Base-by-base conservation (phyloP, 2,888 invertebrate species). In the Biston stratarius region DNA sequence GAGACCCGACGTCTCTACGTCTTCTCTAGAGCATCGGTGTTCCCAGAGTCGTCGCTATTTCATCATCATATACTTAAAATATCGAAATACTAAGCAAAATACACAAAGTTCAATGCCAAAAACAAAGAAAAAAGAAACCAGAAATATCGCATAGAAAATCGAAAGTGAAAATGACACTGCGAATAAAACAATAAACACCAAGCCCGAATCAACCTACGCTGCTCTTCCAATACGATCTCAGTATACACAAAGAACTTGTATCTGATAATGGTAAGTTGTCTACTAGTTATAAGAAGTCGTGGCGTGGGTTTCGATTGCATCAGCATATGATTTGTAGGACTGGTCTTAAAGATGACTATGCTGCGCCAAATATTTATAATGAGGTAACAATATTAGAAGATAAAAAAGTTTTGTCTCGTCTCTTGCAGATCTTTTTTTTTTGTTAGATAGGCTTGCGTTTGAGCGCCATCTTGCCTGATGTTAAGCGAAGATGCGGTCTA, bases 281-380 rank as follows among this genome's bases (percentile, higher is more conserved):
- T 57, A 66, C 61, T 63, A 44, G 45, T 69, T 64, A 57, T 53
- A 58, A 60, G 64, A 58, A 58, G 58, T 52, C 51, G 24, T 62
- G 10, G 59, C 62, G 71, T 71, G 64, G 67, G 64, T n/a, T 14
- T n/a, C n/a, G 14, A 61, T 48, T 60, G 61, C 63, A 63, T 65
- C 47, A 24, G 59, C 62, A 65, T 59, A 62, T 62, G 61, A 57
- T 61, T 66, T 51, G 57, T 59, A 38, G 45, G 57, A 60, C 59
- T 57, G 47, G 52, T 60, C 55, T 60, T 56, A 49, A 63, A 38
- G 56, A 45, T 51, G 57, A 58, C 44, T 52, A 24, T 24, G 55
- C 42, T 49, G 38, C 14, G 52, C 55, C 42, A 42, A 55, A 57
- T 47, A 57, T 57, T 57, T 57, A 47, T 57, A 36, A 15, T 47